A percentile compares a stretch with the other conserved stretches of the same genome.
phyloP scores from a whole-genome alignment of 2,113 vertebrate genomes.

The Nibea coibor region DNA sequence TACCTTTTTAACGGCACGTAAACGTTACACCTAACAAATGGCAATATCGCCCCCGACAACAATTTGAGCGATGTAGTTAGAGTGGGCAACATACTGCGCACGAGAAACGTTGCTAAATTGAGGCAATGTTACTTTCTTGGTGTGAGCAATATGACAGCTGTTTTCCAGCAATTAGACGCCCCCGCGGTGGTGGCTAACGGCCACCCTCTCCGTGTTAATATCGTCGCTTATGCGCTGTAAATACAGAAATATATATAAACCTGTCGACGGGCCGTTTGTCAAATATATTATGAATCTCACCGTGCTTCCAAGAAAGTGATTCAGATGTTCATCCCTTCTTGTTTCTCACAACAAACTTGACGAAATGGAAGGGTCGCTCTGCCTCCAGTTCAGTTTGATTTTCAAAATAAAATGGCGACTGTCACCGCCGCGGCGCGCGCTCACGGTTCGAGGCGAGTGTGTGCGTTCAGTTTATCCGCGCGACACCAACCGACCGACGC shows the following conservation, averaged over 20 bases:
- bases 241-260: not conserved
- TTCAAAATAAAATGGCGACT: constrained; percentile 90
- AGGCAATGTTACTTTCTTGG: constrained; percentile 24
- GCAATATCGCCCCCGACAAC: rapidly evolving
- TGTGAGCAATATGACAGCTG: constrained; percentile 62
- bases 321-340: constrained; percentile 78
- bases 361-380: constrained; percentile 77
- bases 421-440: constrained; percentile 83
- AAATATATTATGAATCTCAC: constrained; percentile 63
- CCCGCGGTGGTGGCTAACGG: constrained; percentile 55
- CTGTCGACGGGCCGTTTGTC: not conserved
- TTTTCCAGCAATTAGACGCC: constrained; percentile 69
- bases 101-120: not conserved
- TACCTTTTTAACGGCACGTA: not conserved
- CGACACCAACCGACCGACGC: constrained; percentile 37
- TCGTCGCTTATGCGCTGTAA: not conserved
- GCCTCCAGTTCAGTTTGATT: constrained; percentile 80
- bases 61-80: rapidly evolving
- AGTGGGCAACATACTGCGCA: rapidly evolving
- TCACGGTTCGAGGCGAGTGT: constrained; percentile 70
- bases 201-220: constrained; percentile 10
- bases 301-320: constrained; percentile 73
- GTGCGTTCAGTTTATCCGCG: constrained; percentile 60
- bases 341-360: constrained; percentile 75
- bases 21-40: rapidly evolving